Percentiles rank a stretch among this genome's conserved stretches.
These are phyloP conservation scores for Mola mola DNA, from an alignment of 2,113 vertebrate species.

Conservation along the genomic window DNA sequence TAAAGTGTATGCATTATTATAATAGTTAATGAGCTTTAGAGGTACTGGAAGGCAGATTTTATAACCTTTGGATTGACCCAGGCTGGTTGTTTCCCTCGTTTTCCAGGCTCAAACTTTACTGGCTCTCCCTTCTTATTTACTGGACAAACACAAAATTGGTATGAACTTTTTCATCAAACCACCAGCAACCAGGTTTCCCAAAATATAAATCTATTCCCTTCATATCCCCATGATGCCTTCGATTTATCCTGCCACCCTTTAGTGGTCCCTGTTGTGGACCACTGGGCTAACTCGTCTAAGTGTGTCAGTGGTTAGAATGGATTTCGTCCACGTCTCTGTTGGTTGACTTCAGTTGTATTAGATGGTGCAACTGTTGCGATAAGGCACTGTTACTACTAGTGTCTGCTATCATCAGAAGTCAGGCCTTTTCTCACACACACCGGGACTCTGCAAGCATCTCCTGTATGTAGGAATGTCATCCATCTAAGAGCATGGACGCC, in stretches of 20 bases:
- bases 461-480: conserved; percentile 23
- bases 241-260: too few species aligned
- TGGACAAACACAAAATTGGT: too few species aligned
- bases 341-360: conserved; percentile 54
- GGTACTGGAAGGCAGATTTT: not conserved
- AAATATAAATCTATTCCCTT: too few species aligned
- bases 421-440: conserved; percentile 48
- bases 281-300: conserved; percentile 28
- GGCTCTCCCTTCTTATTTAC: too few species aligned
- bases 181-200: too few species aligned
- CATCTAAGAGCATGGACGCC: conserved; percentile 29
- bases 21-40: not conserved
- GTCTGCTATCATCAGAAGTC: conserved; percentile 68
- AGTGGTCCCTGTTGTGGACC: too few species aligned
- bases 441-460: conserved; percentile 27
- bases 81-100: not conserved
- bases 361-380: conserved; percentile 67
- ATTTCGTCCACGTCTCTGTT: conserved; percentile 33
- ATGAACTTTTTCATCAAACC: too few species aligned
- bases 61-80: not conserved
- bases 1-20: too few species aligned
- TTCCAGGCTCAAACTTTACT: not conserved
- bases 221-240: too few species aligned
- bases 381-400: conserved; percentile 81
- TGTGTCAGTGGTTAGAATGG: conserved; percentile 3